A percentile compares a stretch with the other conserved stretches of the same genome.
These are phyloP conservation scores for Tachyglossus aculeatus DNA, from an alignment of 2,797 vertebrate genomes.

Conservation along the genomic window DNA sequence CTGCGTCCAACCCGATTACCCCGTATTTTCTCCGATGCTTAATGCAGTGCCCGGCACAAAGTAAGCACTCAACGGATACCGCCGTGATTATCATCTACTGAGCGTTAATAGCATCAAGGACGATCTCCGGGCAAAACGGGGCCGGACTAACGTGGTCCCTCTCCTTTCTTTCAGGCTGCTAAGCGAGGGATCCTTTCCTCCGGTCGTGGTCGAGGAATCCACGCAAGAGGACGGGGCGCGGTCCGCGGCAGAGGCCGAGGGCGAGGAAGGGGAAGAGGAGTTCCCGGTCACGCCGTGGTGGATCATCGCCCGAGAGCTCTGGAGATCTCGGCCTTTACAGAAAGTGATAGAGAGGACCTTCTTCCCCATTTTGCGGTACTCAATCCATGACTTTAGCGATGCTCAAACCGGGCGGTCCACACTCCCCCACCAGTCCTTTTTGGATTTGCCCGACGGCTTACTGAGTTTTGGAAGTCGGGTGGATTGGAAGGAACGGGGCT, in stretches of 20 bases:
- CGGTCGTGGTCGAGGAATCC: conserved; percentile 84
- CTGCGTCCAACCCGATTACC: too few relatives aligned
- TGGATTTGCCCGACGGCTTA: too few relatives aligned
- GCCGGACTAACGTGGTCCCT: not conserved
- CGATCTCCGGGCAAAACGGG: too few relatives aligned
- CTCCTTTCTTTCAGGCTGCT: conserved; percentile 81
- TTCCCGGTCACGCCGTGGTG: conserved; percentile 84
- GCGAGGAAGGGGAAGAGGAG: conserved; percentile 84
- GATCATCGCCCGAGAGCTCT: conserved; percentile 91
- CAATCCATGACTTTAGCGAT: too few relatives aligned
- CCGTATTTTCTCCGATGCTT: too few relatives aligned
- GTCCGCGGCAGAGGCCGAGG: conserved; percentile 82
- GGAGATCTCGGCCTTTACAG: conserved; percentile 88
- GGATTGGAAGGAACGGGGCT: too few relatives aligned
- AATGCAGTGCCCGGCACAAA: too few relatives aligned
- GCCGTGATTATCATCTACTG: not conserved
- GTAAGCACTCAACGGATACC: too few relatives aligned
- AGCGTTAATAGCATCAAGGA: not conserved
- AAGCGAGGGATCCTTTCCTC: conserved; percentile 91
- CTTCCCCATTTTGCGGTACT: conserved; percentile 98
- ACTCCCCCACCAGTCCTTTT: too few relatives aligned
- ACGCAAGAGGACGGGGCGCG: conserved; percentile 81
- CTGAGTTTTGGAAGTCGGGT: too few relatives aligned
- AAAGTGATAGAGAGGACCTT: conserved; percentile 88
- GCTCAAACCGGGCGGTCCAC: too few relatives aligned